Evolutionary conservation across 2,888 invertebrate genomes (phyloP), one percentile per base, ranked within the genome.

Genomic region (Apodemia hepburni): DNA sequence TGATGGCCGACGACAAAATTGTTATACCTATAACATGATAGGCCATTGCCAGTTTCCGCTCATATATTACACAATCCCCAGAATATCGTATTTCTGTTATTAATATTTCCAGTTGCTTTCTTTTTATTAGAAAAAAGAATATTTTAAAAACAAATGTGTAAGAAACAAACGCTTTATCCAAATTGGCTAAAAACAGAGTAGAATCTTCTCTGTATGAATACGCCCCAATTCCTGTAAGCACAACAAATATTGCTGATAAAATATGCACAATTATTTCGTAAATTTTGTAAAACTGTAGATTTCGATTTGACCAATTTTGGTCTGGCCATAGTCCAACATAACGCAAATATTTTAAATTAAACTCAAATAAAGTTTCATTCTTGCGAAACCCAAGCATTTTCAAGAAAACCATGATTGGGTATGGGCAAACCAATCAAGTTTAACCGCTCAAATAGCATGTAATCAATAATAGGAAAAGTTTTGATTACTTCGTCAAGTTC

Each of bases 311-410:
- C 69, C 77, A 75, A 4, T 74, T 63, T 17, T 82, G 70, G 15
- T 73, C 69, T 0, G 84, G 82, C 88, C 88, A 89, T 63, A 88
- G 69, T 15, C 89, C 88, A 2, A 84, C 79, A 3, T 72, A 69
- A 64, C 75, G 79, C 29, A 89, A 75, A 64, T 75, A 85, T 68
- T 81, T 80, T 54, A 87, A 65, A 67, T 88, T 88, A 49, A 84
- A 80, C 51, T 78, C 75, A 66, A 87, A 85, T 49, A 82, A 79
- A 15, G 2, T 29, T 60, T 81, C 73, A 22, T 76, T 65, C 45
- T 69, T 66, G 15, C 64, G 63, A 54, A 70, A 63, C 59, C 57
- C 62, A 33, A 61, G 45, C 22, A 62, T 57, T 61, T 61, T 67
- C 22, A 64, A 61, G 60, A 64, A 35, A 57, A 57, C 61, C 69